phyloP scores from a whole-genome alignment of 2,888 invertebrate species.

The Cacoxenus indagator region DNA sequence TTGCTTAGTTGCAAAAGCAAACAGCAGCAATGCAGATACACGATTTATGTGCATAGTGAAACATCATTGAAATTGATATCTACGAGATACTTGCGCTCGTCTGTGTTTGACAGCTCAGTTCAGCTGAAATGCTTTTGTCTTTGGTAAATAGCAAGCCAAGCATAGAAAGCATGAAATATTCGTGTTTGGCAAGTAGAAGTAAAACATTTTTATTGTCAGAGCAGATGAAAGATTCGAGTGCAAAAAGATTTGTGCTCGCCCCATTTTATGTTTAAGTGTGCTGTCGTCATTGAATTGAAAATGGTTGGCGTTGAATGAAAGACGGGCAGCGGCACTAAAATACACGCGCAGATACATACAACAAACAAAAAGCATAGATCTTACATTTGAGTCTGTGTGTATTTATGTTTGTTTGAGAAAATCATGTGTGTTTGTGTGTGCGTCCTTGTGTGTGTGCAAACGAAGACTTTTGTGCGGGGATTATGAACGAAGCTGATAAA shows the following conservation, averaged over 20 bases:
- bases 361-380: neutral
- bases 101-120: no score
- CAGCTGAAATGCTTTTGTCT: neutral
- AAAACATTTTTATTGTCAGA: neutral
- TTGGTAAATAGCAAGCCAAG: neutral
- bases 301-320: neutral
- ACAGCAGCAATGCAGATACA: neutral
- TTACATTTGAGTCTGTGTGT: neutral
- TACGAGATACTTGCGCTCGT: neutral
- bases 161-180: neutral
- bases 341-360: neutral
- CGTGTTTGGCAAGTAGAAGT: no score
- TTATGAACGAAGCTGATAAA: slow-evolving; percentile 47
- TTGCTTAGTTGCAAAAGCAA: neutral
- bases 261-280: neutral
- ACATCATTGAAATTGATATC: neutral
- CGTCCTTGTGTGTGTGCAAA: slow-evolving; percentile 27
- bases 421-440: neutral
- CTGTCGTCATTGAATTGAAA: neutral
- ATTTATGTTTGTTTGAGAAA: no score
- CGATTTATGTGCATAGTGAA: neutral
- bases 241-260: neutral
- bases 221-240: neutral
- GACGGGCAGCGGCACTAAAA: neutral
- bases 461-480: slow-evolving; percentile 31